A percentile compares a stretch with the other conserved stretches of the same genome.
Evolutionary conservation across 2,888 invertebrate genomes (phyloP).

Genomic region (Theretra japonica): DNA sequence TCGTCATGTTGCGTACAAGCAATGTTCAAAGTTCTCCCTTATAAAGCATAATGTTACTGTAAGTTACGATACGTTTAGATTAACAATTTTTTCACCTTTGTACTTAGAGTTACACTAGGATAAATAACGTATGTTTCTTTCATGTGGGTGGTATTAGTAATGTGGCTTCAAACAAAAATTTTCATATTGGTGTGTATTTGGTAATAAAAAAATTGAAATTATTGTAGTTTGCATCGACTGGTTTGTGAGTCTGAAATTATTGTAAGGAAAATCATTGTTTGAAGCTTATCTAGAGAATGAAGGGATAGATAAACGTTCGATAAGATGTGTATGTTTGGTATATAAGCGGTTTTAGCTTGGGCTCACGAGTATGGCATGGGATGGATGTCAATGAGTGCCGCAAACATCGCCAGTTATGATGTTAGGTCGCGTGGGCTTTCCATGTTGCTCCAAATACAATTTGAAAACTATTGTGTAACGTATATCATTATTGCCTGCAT

Average conservation of each 20-base stretch:
- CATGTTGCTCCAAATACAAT: not conserved
- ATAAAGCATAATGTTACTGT: constrained; percentile 59
- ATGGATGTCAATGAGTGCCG: constrained; percentile 19
- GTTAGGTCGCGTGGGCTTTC: constrained; percentile 11
- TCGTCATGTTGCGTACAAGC: constrained; percentile 45
- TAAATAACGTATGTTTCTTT: constrained; percentile 53
- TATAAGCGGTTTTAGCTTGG: constrained; percentile 19
- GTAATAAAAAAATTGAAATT: constrained; percentile 5
- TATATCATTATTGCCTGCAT: not conserved
- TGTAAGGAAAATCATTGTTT: constrained; percentile 73
- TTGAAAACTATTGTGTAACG: not conserved
- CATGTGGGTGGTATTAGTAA: constrained; percentile 53
- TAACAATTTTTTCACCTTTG: constrained; percentile 69
- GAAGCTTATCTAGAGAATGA: constrained; percentile 50
- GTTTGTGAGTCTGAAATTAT: constrained; percentile 73
- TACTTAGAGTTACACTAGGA: constrained; percentile 67
- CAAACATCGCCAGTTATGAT: constrained; percentile 12
- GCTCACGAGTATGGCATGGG: constrained; percentile 15
- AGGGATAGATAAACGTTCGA: constrained; percentile 28
- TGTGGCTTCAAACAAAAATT: constrained; percentile 69
- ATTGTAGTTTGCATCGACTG: constrained; percentile 51
- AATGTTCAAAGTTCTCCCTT: constrained; percentile 50
- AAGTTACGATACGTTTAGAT: constrained; percentile 57
- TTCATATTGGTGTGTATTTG: constrained; percentile 42
- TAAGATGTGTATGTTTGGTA: constrained; percentile 26